Evolutionary conservation across 2,113 vertebrate genomes (phyloP).

Genomic region (Entelurus aequoreus): DNA sequence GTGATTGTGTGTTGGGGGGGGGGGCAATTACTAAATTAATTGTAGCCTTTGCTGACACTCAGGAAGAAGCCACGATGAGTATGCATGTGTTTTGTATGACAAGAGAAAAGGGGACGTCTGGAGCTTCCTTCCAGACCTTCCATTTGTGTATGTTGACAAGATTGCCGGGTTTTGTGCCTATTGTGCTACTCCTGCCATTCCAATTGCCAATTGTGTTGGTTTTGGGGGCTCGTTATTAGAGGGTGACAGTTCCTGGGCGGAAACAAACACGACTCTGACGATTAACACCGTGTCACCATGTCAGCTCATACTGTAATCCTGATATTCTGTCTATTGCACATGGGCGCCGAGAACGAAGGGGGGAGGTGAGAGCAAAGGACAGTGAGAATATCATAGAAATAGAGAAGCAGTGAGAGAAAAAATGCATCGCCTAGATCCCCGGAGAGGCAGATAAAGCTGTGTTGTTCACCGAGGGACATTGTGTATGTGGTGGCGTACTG

Average conservation of each 20-base stretch:
- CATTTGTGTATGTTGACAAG: constrained; percentile 68
- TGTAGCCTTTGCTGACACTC: constrained; percentile 64
- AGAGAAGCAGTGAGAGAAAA: constrained; percentile 35
- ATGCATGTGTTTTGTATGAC: constrained; percentile 55
- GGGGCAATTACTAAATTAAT: constrained; percentile 64
- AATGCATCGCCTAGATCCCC: constrained; percentile 48
- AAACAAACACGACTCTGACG: constrained; percentile 68
- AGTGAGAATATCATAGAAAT: constrained; percentile 47
- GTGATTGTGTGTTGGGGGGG: constrained; percentile 15
- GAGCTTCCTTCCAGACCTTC: constrained; percentile 52
- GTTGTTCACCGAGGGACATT: constrained; percentile 62
- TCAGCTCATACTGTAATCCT: constrained; percentile 70
- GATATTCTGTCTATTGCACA: constrained; percentile 68
- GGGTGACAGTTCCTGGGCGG: constrained; percentile 70
- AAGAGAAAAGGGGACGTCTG: constrained; percentile 58
- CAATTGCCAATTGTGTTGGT: constrained; percentile 56
- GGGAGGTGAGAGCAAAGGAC: constrained; percentile 45
- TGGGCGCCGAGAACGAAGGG: constrained; percentile 46
- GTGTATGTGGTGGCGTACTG: constrained; percentile 45
- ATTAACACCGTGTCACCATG: constrained; percentile 69
- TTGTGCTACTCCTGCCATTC: constrained; percentile 65
- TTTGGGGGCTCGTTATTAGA: constrained; percentile 67
- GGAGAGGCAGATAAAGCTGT: constrained; percentile 61
- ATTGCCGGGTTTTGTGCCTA: constrained; percentile 67
- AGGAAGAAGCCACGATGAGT: constrained; percentile 61